These are phyloP conservation scores for Lasioglossum oenotherae DNA, from an alignment of 2,888 invertebrate genomes.

Conservation along the genomic window DNA sequence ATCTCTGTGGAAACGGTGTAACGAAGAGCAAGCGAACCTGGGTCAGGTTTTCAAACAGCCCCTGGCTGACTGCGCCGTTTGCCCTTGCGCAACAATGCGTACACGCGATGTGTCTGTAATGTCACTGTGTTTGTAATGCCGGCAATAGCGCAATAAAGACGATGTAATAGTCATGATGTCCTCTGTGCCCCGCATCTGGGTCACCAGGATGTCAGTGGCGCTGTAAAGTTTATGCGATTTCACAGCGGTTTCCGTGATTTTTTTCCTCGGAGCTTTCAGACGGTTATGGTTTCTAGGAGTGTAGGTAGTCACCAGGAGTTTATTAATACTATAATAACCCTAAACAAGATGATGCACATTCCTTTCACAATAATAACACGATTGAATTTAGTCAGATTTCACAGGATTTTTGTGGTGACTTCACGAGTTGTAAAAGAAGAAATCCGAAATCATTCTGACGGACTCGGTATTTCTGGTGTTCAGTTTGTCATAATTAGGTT, in stretches of 20 bases:
- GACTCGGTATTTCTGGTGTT: too few relatives aligned
- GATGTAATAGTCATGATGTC: neutral
- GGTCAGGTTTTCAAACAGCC: constrained; percentile 1
- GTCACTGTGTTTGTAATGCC: neutral
- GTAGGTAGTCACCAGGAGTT: neutral
- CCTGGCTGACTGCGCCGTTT: neutral
- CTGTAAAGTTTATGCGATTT: neutral
- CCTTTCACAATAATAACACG: too few relatives aligned
- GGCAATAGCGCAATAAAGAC: neutral
- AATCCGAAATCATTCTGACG: too few relatives aligned
- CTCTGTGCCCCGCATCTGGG: neutral
- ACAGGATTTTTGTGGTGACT: too few relatives aligned
- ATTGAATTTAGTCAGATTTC: too few relatives aligned
- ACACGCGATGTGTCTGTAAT: neutral
- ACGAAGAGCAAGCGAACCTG: neutral
- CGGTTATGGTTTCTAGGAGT: neutral
- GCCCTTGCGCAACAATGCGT: neutral
- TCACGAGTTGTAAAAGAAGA: too few relatives aligned
- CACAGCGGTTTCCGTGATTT: neutral
- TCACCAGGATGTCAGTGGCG: neutral
- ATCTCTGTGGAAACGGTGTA: constrained; percentile 26
- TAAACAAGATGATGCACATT: neutral
- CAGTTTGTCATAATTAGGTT: too few relatives aligned
- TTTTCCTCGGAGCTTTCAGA: neutral
- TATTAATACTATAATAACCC: neutral